phyloP scores from a whole-genome alignment of 2,888 invertebrate genomes.

The Perdita meconis region DNA sequence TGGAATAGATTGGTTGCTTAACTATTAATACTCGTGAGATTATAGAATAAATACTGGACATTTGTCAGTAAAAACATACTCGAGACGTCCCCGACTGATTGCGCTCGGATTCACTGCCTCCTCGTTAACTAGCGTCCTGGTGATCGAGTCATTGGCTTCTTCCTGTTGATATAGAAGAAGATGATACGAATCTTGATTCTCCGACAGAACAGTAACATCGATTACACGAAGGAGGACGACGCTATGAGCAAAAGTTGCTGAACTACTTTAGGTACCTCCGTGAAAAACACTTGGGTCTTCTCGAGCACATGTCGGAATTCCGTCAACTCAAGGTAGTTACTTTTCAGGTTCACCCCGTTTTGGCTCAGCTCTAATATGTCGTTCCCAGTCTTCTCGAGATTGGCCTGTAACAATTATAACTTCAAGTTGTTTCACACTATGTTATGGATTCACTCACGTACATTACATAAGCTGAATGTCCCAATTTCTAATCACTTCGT shows the following conservation, averaged over 20 bases:
- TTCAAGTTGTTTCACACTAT: not conserved
- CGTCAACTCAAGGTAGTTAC: constrained; percentile 95
- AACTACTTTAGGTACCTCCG: constrained; percentile 86
- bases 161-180: constrained; percentile 86
- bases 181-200: constrained; percentile 82
- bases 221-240: constrained; percentile 74
- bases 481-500: too few relatives aligned
- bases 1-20: too few relatives aligned
- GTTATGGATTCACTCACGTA: not conserved
- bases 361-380: constrained; percentile 97
- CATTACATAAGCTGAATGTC: too few relatives aligned
- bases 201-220: constrained; percentile 81
- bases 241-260: constrained; percentile 69
- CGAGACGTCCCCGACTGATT: constrained; percentile 82
- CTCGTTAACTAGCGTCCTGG: constrained; percentile 86
- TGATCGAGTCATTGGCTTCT: constrained; percentile 87
- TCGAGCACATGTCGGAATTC: constrained; percentile 96
- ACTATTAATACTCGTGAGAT: too few relatives aligned
- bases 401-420: constrained; percentile 86
- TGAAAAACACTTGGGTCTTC: constrained; percentile 96
- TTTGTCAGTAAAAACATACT: constrained; percentile 77
- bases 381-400: constrained; percentile 97
- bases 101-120: constrained; percentile 80
- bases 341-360: constrained; percentile 96
- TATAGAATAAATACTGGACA: too few relatives aligned